Evolutionary conservation across 2,797 vertebrate species (phyloP), one percentile per base, ranked within the genome.

Genomic region (Eidolon dupreanum): DNA sequence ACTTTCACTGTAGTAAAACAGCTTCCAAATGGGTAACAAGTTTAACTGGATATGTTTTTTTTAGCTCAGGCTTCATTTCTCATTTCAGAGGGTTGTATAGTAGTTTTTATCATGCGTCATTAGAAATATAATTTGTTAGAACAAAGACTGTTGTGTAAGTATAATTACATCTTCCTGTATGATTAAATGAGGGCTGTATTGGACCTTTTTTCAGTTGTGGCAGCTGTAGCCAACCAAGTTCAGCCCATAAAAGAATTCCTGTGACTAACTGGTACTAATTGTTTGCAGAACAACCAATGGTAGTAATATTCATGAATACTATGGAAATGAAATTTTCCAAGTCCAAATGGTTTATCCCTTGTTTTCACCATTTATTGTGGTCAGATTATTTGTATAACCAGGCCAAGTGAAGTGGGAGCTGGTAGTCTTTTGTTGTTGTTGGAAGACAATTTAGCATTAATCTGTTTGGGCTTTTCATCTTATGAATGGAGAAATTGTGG

Each of bases 201-300:
- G 87, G 71, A 89, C 65, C 38, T 61, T 88, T 94, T 88, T 78
- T 90, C 57, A 84, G 77, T 70, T 2, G 79, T 31, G 61, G 92
- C 93, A 95, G 94, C 95, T 96, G 83, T 90, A 90, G 71, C 88
- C 71, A 86, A n/a, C 86, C 86, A 91, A 87, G 38, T 71, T 88
- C 68, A 93, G 73, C 85, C 81, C 38, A 6, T 88, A 91, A 95
- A 94, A 93, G 89, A 90, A 96, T 97, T 88, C 94, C 94, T 96
- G 84, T 95, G 93, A 96, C 95, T 96, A 94, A 95, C 96, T 97
- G 95, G 91, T 90, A 70, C 96, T 93, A 66, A 95, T 97, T 96
- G 97, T 97, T 94, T 95, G 63, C 75, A 71, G 77, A 86, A 31
- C 83, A 68, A 15, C 81, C 90, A 79, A 87, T 97, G 92, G 94